These are phyloP conservation scores for Anseranas semipalmata DNA, from an alignment of 2,113 vertebrate species.

Conservation along the genomic window DNA sequence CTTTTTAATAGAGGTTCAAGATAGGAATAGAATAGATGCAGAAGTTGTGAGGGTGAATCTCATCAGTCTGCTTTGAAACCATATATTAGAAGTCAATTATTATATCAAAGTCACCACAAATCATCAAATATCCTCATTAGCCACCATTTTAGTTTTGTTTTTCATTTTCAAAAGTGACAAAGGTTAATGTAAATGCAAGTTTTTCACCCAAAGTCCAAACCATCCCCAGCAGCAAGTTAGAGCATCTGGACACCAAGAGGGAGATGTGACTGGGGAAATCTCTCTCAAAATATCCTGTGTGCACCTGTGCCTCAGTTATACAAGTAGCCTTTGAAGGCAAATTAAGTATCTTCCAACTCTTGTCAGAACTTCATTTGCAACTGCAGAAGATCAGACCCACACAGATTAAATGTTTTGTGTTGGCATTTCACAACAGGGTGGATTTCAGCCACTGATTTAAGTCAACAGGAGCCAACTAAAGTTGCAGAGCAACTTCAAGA, in stretches of 20 bases:
- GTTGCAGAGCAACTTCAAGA: background rate
- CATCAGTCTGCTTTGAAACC: background rate
- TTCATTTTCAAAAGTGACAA: slow-evolving; percentile 2
- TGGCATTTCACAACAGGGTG: background rate
- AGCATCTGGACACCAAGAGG: background rate
- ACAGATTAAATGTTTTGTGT: background rate
- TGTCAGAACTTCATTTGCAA: background rate
- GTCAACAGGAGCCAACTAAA: background rate
- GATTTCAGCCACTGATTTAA: background rate
- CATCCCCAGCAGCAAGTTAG: background rate
- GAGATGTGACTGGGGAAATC: background rate
- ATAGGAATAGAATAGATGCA: background rate
- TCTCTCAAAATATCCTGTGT: background rate
- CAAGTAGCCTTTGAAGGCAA: background rate
- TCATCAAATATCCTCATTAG: slow-evolving; percentile 42
- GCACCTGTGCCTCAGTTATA: background rate
- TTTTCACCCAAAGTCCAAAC: slow-evolving; percentile 2
- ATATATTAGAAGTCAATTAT: background rate
- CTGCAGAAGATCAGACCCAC: background rate
- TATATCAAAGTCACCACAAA: slow-evolving; percentile 34
- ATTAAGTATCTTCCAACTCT: background rate
- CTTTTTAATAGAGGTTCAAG: background rate
- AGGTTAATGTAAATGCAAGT: background rate
- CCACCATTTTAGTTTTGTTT: background rate
- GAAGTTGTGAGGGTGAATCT: slow-evolving; percentile 16